Conservation (phyloP, 1,140 invertebrate species). For the Caenorhabditis latens region DNA sequence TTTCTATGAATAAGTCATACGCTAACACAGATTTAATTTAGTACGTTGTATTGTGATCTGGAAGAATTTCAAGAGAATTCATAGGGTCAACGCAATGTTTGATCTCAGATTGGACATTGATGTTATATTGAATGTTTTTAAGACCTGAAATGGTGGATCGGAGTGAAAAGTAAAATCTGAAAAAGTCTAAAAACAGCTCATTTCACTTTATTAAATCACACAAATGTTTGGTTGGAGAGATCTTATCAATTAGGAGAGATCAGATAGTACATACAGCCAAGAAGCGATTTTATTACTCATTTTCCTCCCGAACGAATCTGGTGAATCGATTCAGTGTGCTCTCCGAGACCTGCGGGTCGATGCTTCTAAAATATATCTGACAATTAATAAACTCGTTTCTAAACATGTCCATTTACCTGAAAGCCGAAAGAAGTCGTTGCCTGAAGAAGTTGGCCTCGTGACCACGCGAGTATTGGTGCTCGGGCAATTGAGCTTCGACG, state of each 20-base stretch:
- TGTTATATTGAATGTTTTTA: no score
- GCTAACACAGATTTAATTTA: no score
- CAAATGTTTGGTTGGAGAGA: background rate
- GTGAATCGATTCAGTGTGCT: conserved; percentile 41
- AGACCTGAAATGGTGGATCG: no score
- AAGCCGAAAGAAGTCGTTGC: conserved; percentile 44
- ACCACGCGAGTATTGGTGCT: conserved; percentile 52
- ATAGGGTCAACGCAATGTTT: no score
- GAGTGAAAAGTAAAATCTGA: background rate
- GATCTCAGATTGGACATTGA: no score
- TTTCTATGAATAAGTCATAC: no score
- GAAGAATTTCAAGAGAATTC: no score
- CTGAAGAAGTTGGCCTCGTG: conserved; percentile 40
- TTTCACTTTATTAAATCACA: conserved; percentile 26
- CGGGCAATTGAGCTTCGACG: conserved; percentile 45
- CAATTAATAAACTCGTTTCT: background rate
- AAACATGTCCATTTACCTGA: background rate
- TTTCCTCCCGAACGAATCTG: conserved; percentile 4
- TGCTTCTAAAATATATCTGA: background rate
- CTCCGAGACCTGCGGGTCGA: conserved; percentile 34
- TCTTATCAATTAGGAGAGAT: background rate
- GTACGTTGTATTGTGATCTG: no score
- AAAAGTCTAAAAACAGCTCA: background rate
- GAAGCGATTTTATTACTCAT: background rate
- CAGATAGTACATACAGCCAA: background rate